Base-by-base conservation (phyloP, 2,113 vertebrate species). In the Platysternon megacephalum region DNA sequence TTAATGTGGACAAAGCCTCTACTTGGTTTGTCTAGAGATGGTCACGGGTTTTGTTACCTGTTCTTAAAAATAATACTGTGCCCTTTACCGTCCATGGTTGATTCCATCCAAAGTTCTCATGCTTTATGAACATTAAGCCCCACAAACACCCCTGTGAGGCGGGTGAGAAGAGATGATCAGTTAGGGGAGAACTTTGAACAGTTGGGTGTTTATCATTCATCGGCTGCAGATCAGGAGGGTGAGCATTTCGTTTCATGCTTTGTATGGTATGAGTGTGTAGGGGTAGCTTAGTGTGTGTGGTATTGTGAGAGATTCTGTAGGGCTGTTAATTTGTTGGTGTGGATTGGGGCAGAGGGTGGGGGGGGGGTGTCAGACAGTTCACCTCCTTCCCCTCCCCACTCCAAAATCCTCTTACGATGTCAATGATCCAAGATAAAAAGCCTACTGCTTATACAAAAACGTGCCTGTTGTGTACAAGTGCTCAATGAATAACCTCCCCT, bases 401-500 rank as follows among this genome's bases (percentile, higher is more conserved):
- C 79, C 53, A 79, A 91, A 93, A 95, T 88, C 94, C 87, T 88
- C 89, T 83, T 3, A 6, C 90, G 92, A 53, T 97, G 46, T 74
- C 92, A 84, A 32, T 74, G 53, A 87, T 93, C 58, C 0, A 35
- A 88, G 49, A 85, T 89, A 84, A 97, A 93, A 39, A 72, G 17
- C n/a, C 65, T 86, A 92, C 89, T 88, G 85, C 92, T 96, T 76
- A 21, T 39, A 88, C 84, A 74, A 92, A 93, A 91, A 24, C 68
- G 89, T 94, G 84, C 84, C 95, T 93, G 79, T 88, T 90, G 93
- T 84, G 35, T 89, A 55, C 65, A 55, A 95, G 91, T 55, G 14
- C 76, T 93, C 86, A 91, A 39, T 93, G 84, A 95, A 80, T 53
- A 93, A 93, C 91, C 91, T 83, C 88, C 46, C 79, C 87, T 88